A percentile compares a stretch with the other conserved stretches of the same genome.
phyloP scores from a whole-genome alignment of 1,140 invertebrate species.

The Macrotrachela quadricornifera region DNA sequence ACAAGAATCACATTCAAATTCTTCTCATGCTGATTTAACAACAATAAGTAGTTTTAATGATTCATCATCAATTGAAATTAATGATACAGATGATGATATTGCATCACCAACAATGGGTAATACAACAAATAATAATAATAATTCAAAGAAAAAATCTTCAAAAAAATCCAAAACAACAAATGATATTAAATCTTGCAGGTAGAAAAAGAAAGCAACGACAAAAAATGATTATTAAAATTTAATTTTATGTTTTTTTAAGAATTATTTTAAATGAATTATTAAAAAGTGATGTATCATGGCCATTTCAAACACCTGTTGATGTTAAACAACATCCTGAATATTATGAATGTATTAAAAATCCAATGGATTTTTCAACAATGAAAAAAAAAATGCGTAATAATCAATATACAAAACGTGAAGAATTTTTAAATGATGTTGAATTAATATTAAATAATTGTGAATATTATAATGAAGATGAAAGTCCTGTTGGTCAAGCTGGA shows the following conservation, averaged over 20 bases:
- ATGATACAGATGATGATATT: too few relatives aligned
- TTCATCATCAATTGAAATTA: too few relatives aligned
- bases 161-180: too few relatives aligned
- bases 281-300: conserved; percentile 57
- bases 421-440: conserved; percentile 66
- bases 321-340: conserved; percentile 28
- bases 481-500: conserved; percentile 75
- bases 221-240: too few relatives aligned
- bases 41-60: too few relatives aligned
- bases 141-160: too few relatives aligned
- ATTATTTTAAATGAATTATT: conserved; percentile 52
- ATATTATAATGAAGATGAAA: conserved; percentile 89
- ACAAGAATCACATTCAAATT: too few relatives aligned
- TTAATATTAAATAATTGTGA: conserved; percentile 90
- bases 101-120: too few relatives aligned
- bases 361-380: conserved; percentile 29
- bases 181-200: too few relatives aligned
- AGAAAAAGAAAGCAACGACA: too few relatives aligned
- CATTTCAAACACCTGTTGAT: conserved; percentile 26
- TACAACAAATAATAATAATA: too few relatives aligned
- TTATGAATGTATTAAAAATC: conserved; percentile 24
- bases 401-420: conserved; percentile 48
- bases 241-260: conserved; percentile 10
- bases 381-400: conserved; percentile 44
- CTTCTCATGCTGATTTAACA: too few relatives aligned